Evolutionary conservation across 2,113 vertebrate species (phyloP), one percentile per base, ranked within the genome.

Genomic region (Elanoides forficatus): DNA sequence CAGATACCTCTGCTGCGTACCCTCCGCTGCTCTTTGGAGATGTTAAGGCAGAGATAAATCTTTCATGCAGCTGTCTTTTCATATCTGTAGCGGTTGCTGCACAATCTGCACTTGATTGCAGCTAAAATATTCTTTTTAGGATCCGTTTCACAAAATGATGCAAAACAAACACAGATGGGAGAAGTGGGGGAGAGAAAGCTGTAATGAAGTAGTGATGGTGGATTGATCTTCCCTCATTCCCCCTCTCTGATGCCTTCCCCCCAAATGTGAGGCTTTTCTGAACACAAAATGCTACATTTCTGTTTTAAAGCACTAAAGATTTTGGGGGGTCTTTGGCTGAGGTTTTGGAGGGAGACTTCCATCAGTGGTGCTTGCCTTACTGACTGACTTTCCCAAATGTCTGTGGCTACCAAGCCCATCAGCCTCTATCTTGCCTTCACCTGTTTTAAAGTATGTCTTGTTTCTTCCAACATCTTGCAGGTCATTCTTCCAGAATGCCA

Each of bases 401-500:
- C 47, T 70, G 38, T 78, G 50, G 38, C 66, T 66, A 19, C 58
- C 34, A 34, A 94, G 74, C 34, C 78, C 21, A 9, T 59, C 50
- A 60, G 55, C 18, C 25, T 70, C 45, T 95, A 6, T 67, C 58
- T 78, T 86, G 47, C 45, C 62, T 85, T 29, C 87, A 66, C 52
- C 86, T 96, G 47, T 95, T 86, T 75, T 94, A 74, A 90, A 58
- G 42, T 73, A 25, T 96, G 48, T 78, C 83, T 88, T 94, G 10
- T 84, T 96, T 95, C 83, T 97, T 67, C 80, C 86, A 52, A 96
- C 91, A 72, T 70, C 65, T 95, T 82, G 58, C 90, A 97, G 97
- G 97, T 89, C 95, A 97, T 88, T 97, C 97, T 68, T 93, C 93
- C 97, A 98, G 96, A 91, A 99, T 99, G 99, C 99, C 99, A 20